phyloP scores from a whole-genome alignment of 2,888 invertebrate species.

The Crossocerus cetratus region DNA sequence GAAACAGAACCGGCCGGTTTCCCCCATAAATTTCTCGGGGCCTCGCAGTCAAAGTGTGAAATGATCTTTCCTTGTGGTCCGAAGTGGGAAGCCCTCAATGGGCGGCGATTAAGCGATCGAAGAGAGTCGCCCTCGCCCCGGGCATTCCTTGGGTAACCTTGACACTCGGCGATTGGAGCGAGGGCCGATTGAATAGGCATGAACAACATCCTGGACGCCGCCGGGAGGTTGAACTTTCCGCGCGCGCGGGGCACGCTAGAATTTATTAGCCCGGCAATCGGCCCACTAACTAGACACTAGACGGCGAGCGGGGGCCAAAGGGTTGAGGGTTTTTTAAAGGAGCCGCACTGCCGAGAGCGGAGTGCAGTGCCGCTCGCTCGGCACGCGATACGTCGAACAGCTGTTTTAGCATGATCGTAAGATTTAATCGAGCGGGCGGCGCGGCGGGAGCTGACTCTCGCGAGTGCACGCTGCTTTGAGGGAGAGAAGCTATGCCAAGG shows the following conservation, averaged over 20 bases:
- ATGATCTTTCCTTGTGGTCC: too few species aligned
- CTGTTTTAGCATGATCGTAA: slow-evolving; percentile 42
- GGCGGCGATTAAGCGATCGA: too few species aligned
- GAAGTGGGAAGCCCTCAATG: too few species aligned
- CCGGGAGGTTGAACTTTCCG: too few species aligned
- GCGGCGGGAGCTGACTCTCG: slow-evolving; percentile 9
- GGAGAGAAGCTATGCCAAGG: slow-evolving; percentile 10
- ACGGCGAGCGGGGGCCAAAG: neutral
- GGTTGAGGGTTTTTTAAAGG: neutral
- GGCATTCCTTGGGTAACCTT: too few species aligned
- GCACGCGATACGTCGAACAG: slow-evolving; percentile 37
- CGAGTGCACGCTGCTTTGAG: neutral
- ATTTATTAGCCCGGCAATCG: slow-evolving; percentile 1
- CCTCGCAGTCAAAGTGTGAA: too few species aligned
- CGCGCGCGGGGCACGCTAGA: too few species aligned
- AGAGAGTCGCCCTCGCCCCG: too few species aligned
- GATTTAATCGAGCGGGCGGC: slow-evolving; percentile 46
- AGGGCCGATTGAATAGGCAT: too few species aligned
- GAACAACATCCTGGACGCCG: neutral
- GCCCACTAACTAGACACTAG: neutral
- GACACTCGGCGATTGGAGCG: too few species aligned
- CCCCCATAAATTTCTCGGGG: too few species aligned
- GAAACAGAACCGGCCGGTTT: too few species aligned
- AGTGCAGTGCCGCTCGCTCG: slow-evolving; percentile 30
- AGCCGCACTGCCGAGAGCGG: neutral